phyloP scores from a whole-genome alignment of 2,113 vertebrate species.

The Cyanoramphus novaezelandiae region DNA sequence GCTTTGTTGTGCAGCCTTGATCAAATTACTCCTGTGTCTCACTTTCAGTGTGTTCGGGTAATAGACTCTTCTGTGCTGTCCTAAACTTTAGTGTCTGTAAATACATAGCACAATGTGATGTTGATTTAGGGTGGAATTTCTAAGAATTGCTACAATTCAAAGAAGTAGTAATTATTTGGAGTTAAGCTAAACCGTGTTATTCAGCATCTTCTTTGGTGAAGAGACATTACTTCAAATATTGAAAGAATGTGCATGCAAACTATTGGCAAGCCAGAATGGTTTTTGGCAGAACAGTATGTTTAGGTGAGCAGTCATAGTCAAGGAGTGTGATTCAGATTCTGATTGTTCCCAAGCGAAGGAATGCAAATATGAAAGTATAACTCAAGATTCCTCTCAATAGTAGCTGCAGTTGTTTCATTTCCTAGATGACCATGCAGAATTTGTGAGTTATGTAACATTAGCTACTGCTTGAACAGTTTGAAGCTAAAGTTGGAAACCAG shows the following conservation, averaged over 20 bases:
- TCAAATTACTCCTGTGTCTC: neutral
- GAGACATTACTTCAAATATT: neutral
- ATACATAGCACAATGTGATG: neutral
- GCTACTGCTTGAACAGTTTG: neutral
- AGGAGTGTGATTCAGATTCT: neutral
- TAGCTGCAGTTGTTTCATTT: neutral
- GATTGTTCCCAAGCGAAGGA: neutral
- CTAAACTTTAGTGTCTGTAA: neutral
- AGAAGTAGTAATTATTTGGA: neutral
- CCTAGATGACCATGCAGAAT: neutral
- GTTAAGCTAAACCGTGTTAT: neutral
- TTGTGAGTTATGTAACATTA: neutral
- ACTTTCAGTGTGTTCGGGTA: neutral
- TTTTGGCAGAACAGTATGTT: neutral
- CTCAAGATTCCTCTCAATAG: neutral
- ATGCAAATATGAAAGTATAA: neutral
- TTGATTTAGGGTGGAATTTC: neutral
- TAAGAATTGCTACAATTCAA: neutral
- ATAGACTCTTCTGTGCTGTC: neutral
- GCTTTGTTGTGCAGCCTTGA: neutral
- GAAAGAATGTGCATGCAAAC: neutral
- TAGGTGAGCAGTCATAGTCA: neutral
- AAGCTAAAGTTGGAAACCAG: neutral
- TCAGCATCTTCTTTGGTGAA: neutral
- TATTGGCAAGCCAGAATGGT: neutral